Evolutionary conservation across 1,140 invertebrate genomes (phyloP), one percentile per base, ranked within the genome.

Genomic region (Drepana arcuata): DNA sequence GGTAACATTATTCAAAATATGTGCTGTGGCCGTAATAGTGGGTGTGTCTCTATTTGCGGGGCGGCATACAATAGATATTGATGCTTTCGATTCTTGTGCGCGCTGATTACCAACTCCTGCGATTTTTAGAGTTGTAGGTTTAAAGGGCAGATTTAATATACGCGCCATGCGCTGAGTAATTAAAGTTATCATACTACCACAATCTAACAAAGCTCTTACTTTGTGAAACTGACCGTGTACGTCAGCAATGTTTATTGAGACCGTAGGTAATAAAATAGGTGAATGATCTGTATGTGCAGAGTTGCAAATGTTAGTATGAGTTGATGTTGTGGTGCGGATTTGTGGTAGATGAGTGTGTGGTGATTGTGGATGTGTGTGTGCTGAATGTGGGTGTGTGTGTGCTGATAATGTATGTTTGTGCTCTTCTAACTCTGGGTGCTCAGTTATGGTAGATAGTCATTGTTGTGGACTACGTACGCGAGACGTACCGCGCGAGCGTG

Each of bases 201-300:
- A 7, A 32, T 32, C 30, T 16, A 32, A 32, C 30, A 32, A 18
- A 7, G 30, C 30, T 32, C 30, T 3, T 32, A 15, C 30, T 15
- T 4, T 16, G 6, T 32, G 30, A 18, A 32, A 32, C 2, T 18
- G 30, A 18, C 30, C 30, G 9, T 32, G 30, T 18, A 32, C 30
- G 30, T 32, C 30, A 5, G 30, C 14, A 9, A 32, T 16, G 9
- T 16, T 32, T 16, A 32, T 7, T 10, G 30, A 32, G 30, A 32
- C 30, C 2, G 30, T 32, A 5, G 30, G 30, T 3, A 32, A 18
- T 18, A 32, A 15, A 32, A 32, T 11, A 16, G 30, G 30, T 21
- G 18, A 5, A 21, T 21, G 4, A 21, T 9, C 18, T 21, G 4
- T 4, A 5, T 21, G 18, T 21, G 18, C 18, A 21, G 18, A 21